Evolutionary conservation across 2,797 vertebrate genomes (phyloP), one percentile per base, ranked within the genome.

Genomic region (Cichlasoma orientale): DNA sequence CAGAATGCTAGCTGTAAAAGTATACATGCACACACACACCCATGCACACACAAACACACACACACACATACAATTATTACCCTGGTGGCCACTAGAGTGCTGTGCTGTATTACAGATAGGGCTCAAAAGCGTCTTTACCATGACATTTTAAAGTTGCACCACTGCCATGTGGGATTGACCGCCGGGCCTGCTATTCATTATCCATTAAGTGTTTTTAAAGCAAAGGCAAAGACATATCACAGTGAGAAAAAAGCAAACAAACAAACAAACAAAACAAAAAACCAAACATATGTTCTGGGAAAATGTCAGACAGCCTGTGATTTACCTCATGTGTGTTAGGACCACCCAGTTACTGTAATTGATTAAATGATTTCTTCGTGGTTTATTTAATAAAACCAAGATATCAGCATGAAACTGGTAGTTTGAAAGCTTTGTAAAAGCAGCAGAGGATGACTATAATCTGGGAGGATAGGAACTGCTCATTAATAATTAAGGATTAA

Each of bases 31-130:
- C 33, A n/a, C 61, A 36, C 44, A 19, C 50, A 73, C 72, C 55
- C 72, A 80, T 58, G 74, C 68, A 74, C 75, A 56, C 74, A 74
- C 74, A 52, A 33, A 73, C 50, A 29, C 76, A 61, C 66, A 80
- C 76, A 56, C 83, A 38, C 68, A 58, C 70, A 9, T 55, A 79
- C 79, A 88, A 79, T 78, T 78, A 85, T 94, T 95, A 93, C 92
- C 87, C 86, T 74, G 75, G 90, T 93, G 93, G 89, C 95, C 96
- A 96, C 95, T 95, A 96, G 95, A 95, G 95, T 95, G 95, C 96
- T 95, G 93, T 96, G 95, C 92, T 94, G 94, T 90, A 94, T 95
- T 95, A 90, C 92, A 90, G 90, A 95, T 95, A 69, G 78, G 85
- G 82, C 80, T 89, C 76, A 87, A 87, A 88, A 83, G 73, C 25